Evolutionary conservation across 2,888 invertebrate species (phyloP).

Genomic region (Epirrhoe tristata): DNA sequence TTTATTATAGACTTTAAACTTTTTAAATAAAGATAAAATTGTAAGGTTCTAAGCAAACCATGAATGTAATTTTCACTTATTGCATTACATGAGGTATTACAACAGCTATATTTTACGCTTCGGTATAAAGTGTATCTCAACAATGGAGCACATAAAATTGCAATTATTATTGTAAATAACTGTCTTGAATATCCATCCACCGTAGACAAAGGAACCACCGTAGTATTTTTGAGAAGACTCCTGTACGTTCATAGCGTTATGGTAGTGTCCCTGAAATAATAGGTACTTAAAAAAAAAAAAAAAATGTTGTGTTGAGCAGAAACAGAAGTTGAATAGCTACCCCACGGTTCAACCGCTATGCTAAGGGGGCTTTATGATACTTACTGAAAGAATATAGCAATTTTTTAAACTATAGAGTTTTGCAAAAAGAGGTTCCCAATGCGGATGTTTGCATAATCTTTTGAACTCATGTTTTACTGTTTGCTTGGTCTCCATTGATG

Average conservation of each 20-base stretch:
- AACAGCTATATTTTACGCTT: constrained; percentile 1
- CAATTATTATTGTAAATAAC: constrained; percentile 46
- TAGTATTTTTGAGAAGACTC: constrained; percentile 55
- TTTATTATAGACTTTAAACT: no score
- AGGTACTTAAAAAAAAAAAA: no score
- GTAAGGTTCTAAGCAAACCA: no score
- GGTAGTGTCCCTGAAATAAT: constrained; percentile 57
- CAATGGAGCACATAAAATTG: constrained; percentile 37
- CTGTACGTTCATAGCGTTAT: constrained; percentile 48
- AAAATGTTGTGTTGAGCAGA: background rate
- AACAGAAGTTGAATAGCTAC: background rate
- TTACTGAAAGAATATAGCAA: constrained; percentile 58
- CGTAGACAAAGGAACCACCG: constrained; percentile 59
- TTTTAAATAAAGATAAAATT: no score
- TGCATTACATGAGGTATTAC: no score
- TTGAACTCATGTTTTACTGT: constrained; percentile 57
- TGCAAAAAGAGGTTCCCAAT: constrained; percentile 54
- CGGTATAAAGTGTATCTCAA: constrained; percentile 22
- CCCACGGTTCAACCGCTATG: no score
- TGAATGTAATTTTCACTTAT: no score
- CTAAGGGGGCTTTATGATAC: no score
- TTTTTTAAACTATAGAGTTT: constrained; percentile 48
- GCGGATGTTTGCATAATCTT: constrained; percentile 62
- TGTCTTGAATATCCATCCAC: constrained; percentile 55
- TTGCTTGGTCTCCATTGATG: constrained; percentile 50